phyloP scores from a whole-genome alignment of 2,888 invertebrate genomes.

The Eristalinus aeneus region DNA sequence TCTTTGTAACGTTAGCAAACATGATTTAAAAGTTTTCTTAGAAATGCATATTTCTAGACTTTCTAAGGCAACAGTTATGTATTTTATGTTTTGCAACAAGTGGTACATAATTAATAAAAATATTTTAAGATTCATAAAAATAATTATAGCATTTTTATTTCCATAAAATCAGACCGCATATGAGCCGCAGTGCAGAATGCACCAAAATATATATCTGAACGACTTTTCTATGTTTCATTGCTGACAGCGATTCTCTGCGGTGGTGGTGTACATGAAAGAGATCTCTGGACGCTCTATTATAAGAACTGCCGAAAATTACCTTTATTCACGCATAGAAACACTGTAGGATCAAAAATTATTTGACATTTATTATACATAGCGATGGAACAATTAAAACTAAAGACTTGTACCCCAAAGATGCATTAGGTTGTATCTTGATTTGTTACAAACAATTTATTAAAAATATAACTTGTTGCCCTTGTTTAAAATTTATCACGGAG shows the following conservation, averaged over 20 bases:
- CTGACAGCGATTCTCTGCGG: background rate
- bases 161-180: background rate
- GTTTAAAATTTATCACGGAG: too few species aligned
- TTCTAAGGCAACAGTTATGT: background rate
- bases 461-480: too few species aligned
- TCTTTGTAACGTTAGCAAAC: background rate
- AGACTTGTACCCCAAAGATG: background rate
- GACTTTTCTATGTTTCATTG: background rate
- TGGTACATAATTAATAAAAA: background rate
- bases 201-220: background rate
- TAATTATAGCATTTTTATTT: background rate
- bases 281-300: background rate
- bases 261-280: background rate
- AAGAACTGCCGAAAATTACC: background rate
- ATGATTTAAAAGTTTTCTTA: background rate
- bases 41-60: background rate
- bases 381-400: background rate
- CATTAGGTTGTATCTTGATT: too few species aligned
- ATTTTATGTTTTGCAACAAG: slow-evolving; percentile 13
- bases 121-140: background rate
- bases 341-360: background rate
- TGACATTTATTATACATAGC: background rate
- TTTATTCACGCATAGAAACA: too few species aligned
- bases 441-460: too few species aligned
- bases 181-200: background rate